These are phyloP conservation scores for Himalopsyche japonica DNA, from an alignment of 2,888 invertebrate genomes.

Conservation along the genomic window DNA sequence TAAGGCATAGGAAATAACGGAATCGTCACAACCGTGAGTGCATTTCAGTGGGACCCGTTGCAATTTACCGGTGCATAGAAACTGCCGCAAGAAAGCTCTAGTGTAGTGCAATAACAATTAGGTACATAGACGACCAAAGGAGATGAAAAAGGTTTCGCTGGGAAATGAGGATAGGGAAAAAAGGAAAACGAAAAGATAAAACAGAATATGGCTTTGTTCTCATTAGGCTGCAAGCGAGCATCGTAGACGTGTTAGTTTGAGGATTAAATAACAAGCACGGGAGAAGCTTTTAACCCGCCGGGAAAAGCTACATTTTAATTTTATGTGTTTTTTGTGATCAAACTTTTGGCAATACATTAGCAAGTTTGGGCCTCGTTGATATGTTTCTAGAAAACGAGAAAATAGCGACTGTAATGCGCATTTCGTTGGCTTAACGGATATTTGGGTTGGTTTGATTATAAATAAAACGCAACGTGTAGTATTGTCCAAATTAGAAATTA, in stretches of 20 bases:
- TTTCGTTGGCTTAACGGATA: too few species aligned
- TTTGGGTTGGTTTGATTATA: too few species aligned
- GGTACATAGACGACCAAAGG: conserved; percentile 7
- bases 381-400: background rate
- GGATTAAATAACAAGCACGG: conserved; percentile 17
- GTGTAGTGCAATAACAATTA: conserved; percentile 24
- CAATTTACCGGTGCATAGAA: background rate
- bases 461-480: too few species aligned
- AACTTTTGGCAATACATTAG: background rate
- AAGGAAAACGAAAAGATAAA: conserved; percentile 15
- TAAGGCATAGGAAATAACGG: too few species aligned
- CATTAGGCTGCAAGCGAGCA: conserved; percentile 28
- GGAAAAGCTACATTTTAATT: background rate
- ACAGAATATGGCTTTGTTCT: conserved; percentile 34
- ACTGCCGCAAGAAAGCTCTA: background rate
- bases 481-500: too few species aligned
- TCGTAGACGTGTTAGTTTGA: conserved; percentile 16
- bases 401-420: background rate
- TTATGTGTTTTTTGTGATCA: background rate
- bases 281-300: background rate
- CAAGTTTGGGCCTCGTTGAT: background rate
- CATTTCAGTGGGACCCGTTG: background rate
- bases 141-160: conserved; percentile 6
- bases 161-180: background rate
- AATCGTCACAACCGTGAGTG: background rate